phyloP scores from a whole-genome alignment of 2,888 invertebrate species.

The Dione vanillae region DNA sequence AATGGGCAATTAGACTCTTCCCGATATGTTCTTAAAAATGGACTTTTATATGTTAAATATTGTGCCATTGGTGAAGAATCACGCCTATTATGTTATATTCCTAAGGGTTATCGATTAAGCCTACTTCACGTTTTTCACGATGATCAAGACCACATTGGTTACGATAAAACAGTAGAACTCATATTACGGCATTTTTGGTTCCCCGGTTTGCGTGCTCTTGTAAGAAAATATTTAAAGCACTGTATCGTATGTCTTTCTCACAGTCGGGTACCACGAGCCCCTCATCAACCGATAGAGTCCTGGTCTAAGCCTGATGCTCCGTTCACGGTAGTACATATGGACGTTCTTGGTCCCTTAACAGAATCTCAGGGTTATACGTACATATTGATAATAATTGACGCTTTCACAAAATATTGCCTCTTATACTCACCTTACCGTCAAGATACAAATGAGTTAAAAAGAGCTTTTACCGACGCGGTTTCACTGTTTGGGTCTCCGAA shows the following conservation, averaged over 20 bases:
- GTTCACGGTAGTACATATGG: conserved; percentile 41
- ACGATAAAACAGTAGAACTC: conserved; percentile 39
- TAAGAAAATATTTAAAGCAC: conserved; percentile 25
- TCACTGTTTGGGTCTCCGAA: conserved; percentile 37
- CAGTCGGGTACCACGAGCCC: conserved; percentile 26
- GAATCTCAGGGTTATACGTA: conserved; percentile 40
- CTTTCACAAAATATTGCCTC: conserved; percentile 37
- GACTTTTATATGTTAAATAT: neutral
- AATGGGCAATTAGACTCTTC: neutral
- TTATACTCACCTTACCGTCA: conserved; percentile 33
- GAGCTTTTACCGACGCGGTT: conserved; percentile 26
- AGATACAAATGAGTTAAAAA: conserved; percentile 32
- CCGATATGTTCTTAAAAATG: neutral
- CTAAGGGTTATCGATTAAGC: conserved; percentile 51
- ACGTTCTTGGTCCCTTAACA: conserved; percentile 40
- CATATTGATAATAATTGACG: conserved; percentile 38
- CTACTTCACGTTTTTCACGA: conserved; percentile 50
- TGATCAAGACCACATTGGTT: conserved; percentile 35
- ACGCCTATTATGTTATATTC: conserved; percentile 46
- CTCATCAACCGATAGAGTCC: conserved; percentile 43
- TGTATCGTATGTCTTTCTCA: conserved; percentile 33
- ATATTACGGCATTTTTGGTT: conserved; percentile 42
- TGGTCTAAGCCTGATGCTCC: conserved; percentile 46
- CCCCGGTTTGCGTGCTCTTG: conserved; percentile 21
- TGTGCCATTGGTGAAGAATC: conserved; percentile 44